A percentile compares a stretch with the other conserved stretches of the same genome.
Conservation (phyloP, 2,113 vertebrate species). For the Setophaga coronata region DNA sequence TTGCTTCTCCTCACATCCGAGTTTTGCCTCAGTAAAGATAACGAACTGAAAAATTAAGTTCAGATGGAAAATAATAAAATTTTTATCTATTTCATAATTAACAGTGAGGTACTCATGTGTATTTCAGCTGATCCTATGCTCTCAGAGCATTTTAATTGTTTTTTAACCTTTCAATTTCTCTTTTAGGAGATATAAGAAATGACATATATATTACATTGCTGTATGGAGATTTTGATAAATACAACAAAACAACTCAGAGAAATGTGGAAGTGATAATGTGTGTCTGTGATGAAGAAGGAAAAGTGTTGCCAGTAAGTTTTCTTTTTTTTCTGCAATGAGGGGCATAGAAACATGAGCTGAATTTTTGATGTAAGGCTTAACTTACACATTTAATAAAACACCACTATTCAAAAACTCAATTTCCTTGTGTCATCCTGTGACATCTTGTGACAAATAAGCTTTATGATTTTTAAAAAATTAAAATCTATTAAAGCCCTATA, state of each 20-base stretch:
- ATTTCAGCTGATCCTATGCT: neutral
- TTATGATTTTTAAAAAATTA: neutral
- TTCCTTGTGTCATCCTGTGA: neutral
- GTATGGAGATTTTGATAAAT: slow-evolving; percentile 94
- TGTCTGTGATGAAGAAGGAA: slow-evolving; percentile 94
- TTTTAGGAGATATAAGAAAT: slow-evolving; percentile 90
- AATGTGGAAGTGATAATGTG: slow-evolving; percentile 97
- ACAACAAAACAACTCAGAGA: slow-evolving; percentile 97
- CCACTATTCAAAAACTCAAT: neutral
- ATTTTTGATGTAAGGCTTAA: neutral
- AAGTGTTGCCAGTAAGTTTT: slow-evolving; percentile 85
- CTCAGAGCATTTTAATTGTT: neutral
- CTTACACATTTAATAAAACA: neutral
- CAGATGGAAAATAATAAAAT: neutral
- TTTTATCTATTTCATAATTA: neutral
- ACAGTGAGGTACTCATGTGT: fast-evolving
- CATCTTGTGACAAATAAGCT: neutral
- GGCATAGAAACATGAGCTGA: neutral
- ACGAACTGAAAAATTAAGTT: neutral
- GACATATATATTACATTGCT: slow-evolving; percentile 95
- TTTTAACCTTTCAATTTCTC: neutral
- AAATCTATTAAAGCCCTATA: neutral
- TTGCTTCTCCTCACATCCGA: neutral
- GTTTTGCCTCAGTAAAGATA: neutral
- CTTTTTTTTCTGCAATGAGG: neutral